A percentile compares a stretch with the other conserved stretches of the same genome.
Conservation (phyloP, 2,797 vertebrate species). For the Dromococcyx pavoninus region DNA sequence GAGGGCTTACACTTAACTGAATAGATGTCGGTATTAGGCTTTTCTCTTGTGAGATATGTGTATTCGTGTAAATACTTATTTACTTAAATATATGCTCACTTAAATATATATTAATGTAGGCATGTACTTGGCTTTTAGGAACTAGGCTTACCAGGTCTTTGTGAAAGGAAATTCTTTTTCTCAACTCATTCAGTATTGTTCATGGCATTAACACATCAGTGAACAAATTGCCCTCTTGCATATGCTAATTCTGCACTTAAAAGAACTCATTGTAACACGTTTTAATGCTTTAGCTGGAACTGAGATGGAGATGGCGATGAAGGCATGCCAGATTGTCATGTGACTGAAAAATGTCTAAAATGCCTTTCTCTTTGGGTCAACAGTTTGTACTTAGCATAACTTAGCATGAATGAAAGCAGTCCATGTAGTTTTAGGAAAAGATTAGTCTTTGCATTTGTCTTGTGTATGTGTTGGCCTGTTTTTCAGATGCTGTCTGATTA, state of each 20-base stretch:
- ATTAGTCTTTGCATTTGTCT: slow-evolving; percentile 63
- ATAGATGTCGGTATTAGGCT: neutral
- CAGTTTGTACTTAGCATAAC: slow-evolving; percentile 81
- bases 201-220: slow-evolving; percentile 89
- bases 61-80: fast-evolving
- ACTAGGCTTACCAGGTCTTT: slow-evolving; percentile 74
- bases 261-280: slow-evolving; percentile 88
- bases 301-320: slow-evolving; percentile 75
- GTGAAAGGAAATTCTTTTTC: slow-evolving; percentile 64
- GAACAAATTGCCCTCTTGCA: slow-evolving; percentile 89
- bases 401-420: slow-evolving; percentile 74
- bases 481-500: slow-evolving; percentile 58
- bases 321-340: slow-evolving; percentile 78
- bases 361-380: slow-evolving; percentile 86
- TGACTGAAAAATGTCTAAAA: slow-evolving; percentile 84
- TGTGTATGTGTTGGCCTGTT: slow-evolving; percentile 38
- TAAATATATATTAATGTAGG: slow-evolving; percentile 46
- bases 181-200: slow-evolving; percentile 82
- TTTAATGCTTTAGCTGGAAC: slow-evolving; percentile 83
- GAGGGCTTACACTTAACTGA: neutral
- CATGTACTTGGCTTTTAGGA: slow-evolving; percentile 71
- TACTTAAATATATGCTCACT: no score
- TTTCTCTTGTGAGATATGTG: neutral
- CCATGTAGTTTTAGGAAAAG: slow-evolving; percentile 67
- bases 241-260: slow-evolving; percentile 88